phyloP scores from a whole-genome alignment of 2,797 vertebrate genomes.

The Neosilurus hyrtlii region DNA sequence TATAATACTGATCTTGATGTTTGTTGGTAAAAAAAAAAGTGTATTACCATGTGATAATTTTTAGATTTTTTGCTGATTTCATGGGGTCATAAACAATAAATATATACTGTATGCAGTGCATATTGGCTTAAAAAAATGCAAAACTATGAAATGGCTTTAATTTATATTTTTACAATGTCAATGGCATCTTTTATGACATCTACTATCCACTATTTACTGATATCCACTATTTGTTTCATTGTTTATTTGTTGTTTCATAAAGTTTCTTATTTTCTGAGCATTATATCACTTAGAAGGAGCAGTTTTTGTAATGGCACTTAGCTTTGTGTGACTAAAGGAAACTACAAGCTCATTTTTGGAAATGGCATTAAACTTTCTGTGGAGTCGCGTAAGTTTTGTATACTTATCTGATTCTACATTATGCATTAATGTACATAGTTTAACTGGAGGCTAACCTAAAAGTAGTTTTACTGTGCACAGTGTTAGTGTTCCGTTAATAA shows the following conservation, averaged over 20 bases:
- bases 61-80: not conserved
- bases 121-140: not conserved
- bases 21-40: no score
- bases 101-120: no score
- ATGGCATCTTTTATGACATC: not conserved
- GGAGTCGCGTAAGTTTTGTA: slow-evolving; percentile 35
- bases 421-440: not conserved
- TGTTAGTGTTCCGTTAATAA: no score
- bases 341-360: slow-evolving; percentile 45
- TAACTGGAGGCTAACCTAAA: not conserved
- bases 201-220: no score
- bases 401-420: not conserved
- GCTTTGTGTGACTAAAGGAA: slow-evolving; percentile 47
- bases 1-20: not conserved
- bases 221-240: not conserved
- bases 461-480: not conserved
- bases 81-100: not conserved
- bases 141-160: not conserved
- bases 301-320: slow-evolving; percentile 35
- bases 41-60: not conserved
- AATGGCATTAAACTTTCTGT: slow-evolving; percentile 40
- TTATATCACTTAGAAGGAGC: not conserved
- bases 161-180: not conserved
- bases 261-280: not conserved
- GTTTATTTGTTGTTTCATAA: no score